Percentiles rank a stretch among this genome's conserved stretches.
Conservation (phyloP, 2,888 invertebrate genomes). For the Pollenia amentaria region DNA sequence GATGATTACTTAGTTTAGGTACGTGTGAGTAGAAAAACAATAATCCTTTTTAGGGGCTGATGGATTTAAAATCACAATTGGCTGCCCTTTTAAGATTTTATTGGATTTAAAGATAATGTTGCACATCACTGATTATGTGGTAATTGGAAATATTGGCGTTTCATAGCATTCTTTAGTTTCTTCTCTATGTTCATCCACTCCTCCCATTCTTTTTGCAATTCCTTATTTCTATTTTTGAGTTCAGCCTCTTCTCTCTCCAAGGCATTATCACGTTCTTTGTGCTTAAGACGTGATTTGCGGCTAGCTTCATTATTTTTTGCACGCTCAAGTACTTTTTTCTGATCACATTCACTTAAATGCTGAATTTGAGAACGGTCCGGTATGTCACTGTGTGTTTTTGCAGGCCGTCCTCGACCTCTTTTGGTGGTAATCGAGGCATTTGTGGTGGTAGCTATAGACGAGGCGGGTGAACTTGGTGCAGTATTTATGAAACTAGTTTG, state of each 20-base stretch:
- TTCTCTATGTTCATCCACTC: constrained; percentile 40
- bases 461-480: constrained; percentile 79
- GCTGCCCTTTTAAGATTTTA: background rate
- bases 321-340: constrained; percentile 79
- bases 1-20: constrained; percentile 57
- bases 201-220: constrained; percentile 46
- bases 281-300: constrained; percentile 81
- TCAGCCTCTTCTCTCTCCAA: constrained; percentile 74
- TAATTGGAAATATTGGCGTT: constrained; percentile 62
- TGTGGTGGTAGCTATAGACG: constrained; percentile 76
- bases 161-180: constrained; percentile 71
- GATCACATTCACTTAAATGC: constrained; percentile 77
- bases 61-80: constrained; percentile 21
- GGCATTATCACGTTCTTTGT: constrained; percentile 80
- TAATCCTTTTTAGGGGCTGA: background rate
- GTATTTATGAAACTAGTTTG: constrained; percentile 76
- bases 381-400: constrained; percentile 82
- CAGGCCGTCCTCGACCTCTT: constrained; percentile 81
- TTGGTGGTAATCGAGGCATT: constrained; percentile 49
- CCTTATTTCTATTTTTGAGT: constrained; percentile 46
- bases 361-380: constrained; percentile 79
- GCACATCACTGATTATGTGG: constrained; percentile 19
- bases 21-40: constrained; percentile 47
- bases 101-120: background rate
- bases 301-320: constrained; percentile 83